These are phyloP conservation scores for Melanerpes formicivorus DNA, from an alignment of 2,113 vertebrate species.

Conservation along the genomic window DNA sequence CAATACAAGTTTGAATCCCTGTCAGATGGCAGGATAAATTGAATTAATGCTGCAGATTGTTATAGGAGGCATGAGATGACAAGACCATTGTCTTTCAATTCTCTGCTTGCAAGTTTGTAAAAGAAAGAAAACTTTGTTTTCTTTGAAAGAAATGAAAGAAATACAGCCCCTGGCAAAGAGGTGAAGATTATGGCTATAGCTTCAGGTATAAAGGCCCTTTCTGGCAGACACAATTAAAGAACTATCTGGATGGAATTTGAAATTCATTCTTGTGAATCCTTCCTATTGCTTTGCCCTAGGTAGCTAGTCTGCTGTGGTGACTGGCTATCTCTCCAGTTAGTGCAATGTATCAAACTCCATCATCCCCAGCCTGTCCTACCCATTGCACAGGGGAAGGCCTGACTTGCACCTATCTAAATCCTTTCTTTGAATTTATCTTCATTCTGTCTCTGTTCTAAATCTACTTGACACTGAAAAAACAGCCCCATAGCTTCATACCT, in stretches of 20 bases:
- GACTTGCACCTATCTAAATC: neutral
- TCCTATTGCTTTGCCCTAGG: neutral
- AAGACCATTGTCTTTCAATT: neutral
- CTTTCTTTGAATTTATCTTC: neutral
- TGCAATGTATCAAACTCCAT: neutral
- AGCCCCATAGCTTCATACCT: neutral
- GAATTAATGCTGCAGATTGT: neutral
- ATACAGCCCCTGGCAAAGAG: neutral
- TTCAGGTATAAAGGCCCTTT: neutral
- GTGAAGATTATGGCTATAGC: neutral
- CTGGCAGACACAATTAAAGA: neutral
- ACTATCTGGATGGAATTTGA: neutral
- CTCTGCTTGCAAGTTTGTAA: neutral
- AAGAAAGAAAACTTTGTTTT: neutral
- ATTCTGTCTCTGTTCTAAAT: neutral
- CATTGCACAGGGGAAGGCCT: neutral
- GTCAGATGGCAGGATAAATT: neutral
- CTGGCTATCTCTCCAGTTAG: neutral
- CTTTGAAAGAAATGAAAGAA: neutral
- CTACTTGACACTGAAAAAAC: accelerated
- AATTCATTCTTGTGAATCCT: neutral
- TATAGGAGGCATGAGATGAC: neutral
- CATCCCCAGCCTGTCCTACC: neutral
- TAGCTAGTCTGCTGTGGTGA: too few relatives aligned
- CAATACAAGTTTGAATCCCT: neutral